phyloP scores from a whole-genome alignment of 2,113 vertebrate species.

The Pomatostomus ruficeps region DNA sequence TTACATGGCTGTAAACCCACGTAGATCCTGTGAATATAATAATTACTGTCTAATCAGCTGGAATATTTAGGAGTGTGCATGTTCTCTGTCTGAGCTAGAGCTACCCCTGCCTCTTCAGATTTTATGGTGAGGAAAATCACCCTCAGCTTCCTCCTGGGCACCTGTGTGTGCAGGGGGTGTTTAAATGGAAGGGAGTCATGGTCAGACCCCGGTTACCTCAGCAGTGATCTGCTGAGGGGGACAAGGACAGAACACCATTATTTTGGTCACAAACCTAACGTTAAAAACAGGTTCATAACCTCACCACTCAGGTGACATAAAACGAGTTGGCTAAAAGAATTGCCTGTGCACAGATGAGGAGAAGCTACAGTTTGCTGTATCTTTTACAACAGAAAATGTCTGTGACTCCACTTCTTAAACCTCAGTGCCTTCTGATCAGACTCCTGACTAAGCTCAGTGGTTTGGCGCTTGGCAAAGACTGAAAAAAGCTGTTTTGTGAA shows the following conservation, averaged over 20 bases:
- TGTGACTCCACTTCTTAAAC: background rate
- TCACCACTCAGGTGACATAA: background rate
- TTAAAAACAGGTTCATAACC: background rate
- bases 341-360: background rate
- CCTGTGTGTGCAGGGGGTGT: rapidly evolving
- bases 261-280: background rate
- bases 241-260: background rate
- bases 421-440: background rate
- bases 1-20: background rate
- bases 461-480: background rate
- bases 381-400: background rate
- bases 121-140: background rate
- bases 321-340: background rate
- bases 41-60: background rate
- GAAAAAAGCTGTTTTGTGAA: background rate
- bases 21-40: background rate
- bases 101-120: background rate
- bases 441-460: background rate
- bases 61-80: background rate
- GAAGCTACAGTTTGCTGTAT: background rate
- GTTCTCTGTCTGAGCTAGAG: background rate
- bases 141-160: background rate
- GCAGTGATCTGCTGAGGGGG: background rate
- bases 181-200: rapidly evolving
- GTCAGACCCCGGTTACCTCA: background rate